A percentile compares a stretch with the other conserved stretches of the same genome.
Conservation (phyloP, 2,888 invertebrate genomes). For the Lepidochrysops patricia region DNA sequence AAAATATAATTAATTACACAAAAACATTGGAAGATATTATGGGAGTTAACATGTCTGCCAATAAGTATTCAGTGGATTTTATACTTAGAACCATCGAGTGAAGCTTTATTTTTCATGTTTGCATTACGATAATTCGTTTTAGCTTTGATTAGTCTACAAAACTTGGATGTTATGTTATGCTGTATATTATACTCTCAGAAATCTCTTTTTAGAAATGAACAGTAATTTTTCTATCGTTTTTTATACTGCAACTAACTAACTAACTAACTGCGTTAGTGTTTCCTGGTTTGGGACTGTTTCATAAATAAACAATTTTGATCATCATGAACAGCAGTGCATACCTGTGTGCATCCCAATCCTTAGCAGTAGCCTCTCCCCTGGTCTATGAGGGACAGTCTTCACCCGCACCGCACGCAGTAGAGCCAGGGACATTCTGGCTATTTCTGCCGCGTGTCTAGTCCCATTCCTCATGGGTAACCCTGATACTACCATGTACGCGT, state of each 20-base stretch:
- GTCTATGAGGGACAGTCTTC: constrained; percentile 93
- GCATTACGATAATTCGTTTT: no score
- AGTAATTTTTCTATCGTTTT: no score
- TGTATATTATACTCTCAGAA: no score
- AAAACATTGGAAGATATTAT: not conserved
- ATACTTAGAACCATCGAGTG: no score
- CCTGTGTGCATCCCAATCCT: constrained; percentile 96
- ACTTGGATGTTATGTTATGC: no score
- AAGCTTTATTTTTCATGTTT: no score
- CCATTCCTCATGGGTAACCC: constrained; percentile 95
- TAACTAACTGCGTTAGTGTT: no score
- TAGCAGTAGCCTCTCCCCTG: constrained; percentile 88
- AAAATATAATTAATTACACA: not conserved
- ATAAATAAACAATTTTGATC: no score
- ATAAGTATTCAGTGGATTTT: not conserved
- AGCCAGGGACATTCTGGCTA: constrained; percentile 93
- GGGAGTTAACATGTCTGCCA: not conserved
- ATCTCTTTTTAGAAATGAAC: no score
- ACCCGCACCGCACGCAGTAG: constrained; percentile 88
- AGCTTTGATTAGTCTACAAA: no score
- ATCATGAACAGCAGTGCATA: constrained; percentile 30
- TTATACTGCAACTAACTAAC: no score
- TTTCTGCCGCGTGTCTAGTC: constrained; percentile 92
- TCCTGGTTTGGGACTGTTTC: not conserved
- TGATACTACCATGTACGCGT: constrained; percentile 90